A percentile compares a stretch with the other conserved stretches of the same genome.
Evolutionary conservation across 64 coral and sea anemone genomes (phyloP).

Genomic region (Montipora sp.): DNA sequence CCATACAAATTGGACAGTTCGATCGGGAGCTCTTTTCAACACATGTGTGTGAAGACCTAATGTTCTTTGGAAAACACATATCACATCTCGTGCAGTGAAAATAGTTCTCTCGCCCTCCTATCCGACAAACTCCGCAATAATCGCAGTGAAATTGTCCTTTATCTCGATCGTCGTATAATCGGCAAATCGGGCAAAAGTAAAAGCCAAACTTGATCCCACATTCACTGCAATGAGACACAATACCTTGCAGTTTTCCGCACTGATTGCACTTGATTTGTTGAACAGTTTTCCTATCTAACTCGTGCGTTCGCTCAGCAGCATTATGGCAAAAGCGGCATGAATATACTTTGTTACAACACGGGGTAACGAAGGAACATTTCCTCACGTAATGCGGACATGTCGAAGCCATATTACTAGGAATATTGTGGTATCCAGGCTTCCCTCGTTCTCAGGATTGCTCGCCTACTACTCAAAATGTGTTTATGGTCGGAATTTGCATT

Average conservation of each 20-base stretch:
- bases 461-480: no score
- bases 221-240: constrained; percentile 59
- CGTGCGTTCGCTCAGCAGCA: constrained; percentile 67
- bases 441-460: background rate
- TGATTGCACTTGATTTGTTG: constrained; percentile 82
- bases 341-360: constrained; percentile 93
- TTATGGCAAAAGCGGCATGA: constrained; percentile 93
- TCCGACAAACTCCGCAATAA: constrained; percentile 88
- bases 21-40: constrained; percentile 85
- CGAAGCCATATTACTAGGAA: background rate
- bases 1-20: constrained; percentile 93
- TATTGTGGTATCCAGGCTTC: background rate
- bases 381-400: constrained; percentile 91
- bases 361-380: constrained; percentile 82
- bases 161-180: constrained; percentile 88
- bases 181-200: constrained; percentile 89
- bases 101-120: constrained; percentile 88
- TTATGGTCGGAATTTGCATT: no score
- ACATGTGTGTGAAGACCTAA: constrained; percentile 72
- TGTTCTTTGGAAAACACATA: constrained; percentile 81
- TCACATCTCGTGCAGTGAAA: constrained; percentile 90
- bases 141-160: constrained; percentile 98
- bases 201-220: constrained; percentile 92
- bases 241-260: constrained; percentile 74
- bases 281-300: constrained; percentile 87